These are phyloP conservation scores for Meiosimyza decipiens DNA, from an alignment of 2,888 invertebrate genomes.

Conservation along the genomic window DNA sequence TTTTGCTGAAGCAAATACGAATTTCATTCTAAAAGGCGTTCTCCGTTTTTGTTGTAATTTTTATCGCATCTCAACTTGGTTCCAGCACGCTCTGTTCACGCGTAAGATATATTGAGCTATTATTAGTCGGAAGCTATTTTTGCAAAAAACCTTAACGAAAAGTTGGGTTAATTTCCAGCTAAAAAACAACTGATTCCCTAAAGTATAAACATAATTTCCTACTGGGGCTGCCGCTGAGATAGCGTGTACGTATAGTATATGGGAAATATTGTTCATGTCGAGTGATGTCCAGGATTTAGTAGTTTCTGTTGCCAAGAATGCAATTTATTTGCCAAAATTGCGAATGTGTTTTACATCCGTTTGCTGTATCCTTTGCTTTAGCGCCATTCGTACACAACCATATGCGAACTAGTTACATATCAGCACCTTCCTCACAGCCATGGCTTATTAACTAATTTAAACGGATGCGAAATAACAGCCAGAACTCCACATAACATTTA, in stretches of 20 bases:
- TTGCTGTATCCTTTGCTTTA: background rate
- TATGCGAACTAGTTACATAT: background rate
- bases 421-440: background rate
- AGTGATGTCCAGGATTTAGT: background rate
- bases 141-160: too few relatives aligned
- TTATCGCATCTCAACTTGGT: too few relatives aligned
- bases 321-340: constrained; percentile 17
- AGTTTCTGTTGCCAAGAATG: background rate
- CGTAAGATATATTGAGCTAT: too few relatives aligned
- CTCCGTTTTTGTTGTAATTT: too few relatives aligned
- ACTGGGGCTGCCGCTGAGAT: background rate
- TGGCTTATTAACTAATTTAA: background rate
- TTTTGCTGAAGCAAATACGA: too few relatives aligned
- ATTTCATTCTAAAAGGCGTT: too few relatives aligned
- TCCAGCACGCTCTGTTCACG: too few relatives aligned
- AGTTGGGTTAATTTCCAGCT: too few relatives aligned
- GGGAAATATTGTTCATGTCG: constrained; percentile 5
- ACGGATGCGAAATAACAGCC: background rate
- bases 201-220: too few relatives aligned
- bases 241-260: background rate
- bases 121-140: too few relatives aligned
- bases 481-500: background rate
- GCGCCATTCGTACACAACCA: background rate
- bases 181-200: too few relatives aligned
- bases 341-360: background rate